Base-by-base conservation (phyloP, 2,888 invertebrate genomes). In the Leucophenga montana region DNA sequence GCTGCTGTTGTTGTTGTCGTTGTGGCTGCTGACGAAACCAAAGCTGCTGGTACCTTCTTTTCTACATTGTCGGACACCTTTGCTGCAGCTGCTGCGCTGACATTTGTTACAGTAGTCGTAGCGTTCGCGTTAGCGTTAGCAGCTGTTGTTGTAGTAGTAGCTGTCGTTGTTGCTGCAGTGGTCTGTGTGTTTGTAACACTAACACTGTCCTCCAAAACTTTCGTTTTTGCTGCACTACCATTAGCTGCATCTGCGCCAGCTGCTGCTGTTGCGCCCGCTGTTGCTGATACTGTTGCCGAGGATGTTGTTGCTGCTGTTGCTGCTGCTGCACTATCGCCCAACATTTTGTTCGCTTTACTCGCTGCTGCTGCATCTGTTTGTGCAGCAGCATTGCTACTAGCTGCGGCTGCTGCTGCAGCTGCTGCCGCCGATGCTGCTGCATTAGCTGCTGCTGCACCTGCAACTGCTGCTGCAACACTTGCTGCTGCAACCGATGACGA, bases 291-390 rank as follows among this genome's bases (percentile, higher is more conserved):
- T 64, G 76, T 77, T 48, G 70, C 72, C 71, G 71, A 70, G 33
- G 75, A 73, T 67, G 39, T 56, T 64, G 76, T 77, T 48, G 70
- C 72, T 70, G 71, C 70, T 86, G 82, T 86, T 85, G 78, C 88
- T 88, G 82, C 89, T 89, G 89, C 88, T 89, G 88, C 75, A 80
- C 13, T 39, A 39, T 18, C 44, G 16, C 27, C 75, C 75, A n/a
- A 73, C 69, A 46, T 8, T 16, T 53, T 53, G 53, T 20, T 18
- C 31, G 62, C 61, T 20, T 20, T 59, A 22, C 54, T 33, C 9
- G 31, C 44, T 64, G 44, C 64, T 50, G 48, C 33, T 33, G 44
- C 14, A 57, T 27, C 39, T 57, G 56, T 48, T 16, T 31, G n/a
- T 14, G 56, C 20, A 9, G 31, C 33, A 6, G 54, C 56, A n/a